phyloP scores from a whole-genome alignment of 2,888 invertebrate species.

The Syrphus vitripennis region DNA sequence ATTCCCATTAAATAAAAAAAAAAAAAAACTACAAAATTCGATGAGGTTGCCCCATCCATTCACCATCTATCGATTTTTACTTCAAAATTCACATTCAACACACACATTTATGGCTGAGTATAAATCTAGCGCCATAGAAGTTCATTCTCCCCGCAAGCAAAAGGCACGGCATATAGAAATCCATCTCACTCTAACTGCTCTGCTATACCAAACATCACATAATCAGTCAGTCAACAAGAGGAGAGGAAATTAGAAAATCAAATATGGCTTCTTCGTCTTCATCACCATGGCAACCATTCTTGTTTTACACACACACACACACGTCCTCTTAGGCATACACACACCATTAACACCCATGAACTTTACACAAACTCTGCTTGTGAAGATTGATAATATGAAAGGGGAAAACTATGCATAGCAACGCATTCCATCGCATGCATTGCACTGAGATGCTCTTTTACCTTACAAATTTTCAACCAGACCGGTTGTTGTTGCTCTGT shows the following conservation, averaged over 20 bases:
- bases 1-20: constrained; percentile 27
- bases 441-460: constrained; percentile 6
- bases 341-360: not conserved
- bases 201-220: not conserved
- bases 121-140: constrained; percentile 32
- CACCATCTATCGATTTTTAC: constrained; percentile 62
- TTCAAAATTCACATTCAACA: constrained; percentile 17
- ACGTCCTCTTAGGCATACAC: not conserved
- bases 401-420: constrained; percentile 42
- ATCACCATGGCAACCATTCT: constrained; percentile 71
- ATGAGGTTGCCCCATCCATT: constrained; percentile 21
- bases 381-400: not conserved
- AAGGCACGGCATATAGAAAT: not conserved
- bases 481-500: constrained; percentile 47
- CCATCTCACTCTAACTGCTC: constrained; percentile 50
- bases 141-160: constrained; percentile 25
- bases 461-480: constrained; percentile 5
- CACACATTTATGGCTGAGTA: constrained; percentile 10
- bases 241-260: constrained; percentile 68
- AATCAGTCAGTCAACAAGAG: constrained; percentile 42
- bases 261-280: constrained; percentile 70
- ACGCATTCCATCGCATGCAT: constrained; percentile 65
- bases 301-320: constrained; percentile 43
- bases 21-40: not conserved
- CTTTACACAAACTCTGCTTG: not conserved